Evolutionary conservation across 1,140 invertebrate genomes (phyloP).

Genomic region (Drosophila novamexicana): DNA sequence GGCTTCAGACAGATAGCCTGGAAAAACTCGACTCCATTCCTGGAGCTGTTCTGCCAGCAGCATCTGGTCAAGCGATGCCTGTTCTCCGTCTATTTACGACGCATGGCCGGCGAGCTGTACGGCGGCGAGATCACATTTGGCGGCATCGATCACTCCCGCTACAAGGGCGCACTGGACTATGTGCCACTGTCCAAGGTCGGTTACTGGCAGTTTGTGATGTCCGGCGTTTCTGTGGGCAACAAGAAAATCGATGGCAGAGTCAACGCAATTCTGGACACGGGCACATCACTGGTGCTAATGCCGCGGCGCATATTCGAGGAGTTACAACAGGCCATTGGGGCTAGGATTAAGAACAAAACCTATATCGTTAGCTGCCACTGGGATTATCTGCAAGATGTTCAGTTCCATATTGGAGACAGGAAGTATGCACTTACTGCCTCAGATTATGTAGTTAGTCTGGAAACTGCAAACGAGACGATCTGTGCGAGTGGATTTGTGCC

Average conservation of each 20-base stretch:
- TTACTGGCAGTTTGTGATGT: slow-evolving; percentile 76
- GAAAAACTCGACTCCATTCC: slow-evolving; percentile 95
- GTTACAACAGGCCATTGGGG: slow-evolving; percentile 31
- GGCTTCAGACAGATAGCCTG: slow-evolving; percentile 94
- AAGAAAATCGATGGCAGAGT: slow-evolving; percentile 76
- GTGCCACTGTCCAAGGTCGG: slow-evolving; percentile 55
- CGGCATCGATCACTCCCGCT: slow-evolving; percentile 51
- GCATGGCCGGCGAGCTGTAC: slow-evolving; percentile 87
- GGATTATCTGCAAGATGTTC: slow-evolving; percentile 23
- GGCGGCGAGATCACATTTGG: slow-evolving; percentile 70
- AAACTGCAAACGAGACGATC: background rate
- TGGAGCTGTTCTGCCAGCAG: slow-evolving; percentile 96
- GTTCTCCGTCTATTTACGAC: slow-evolving; percentile 95
- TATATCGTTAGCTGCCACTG: slow-evolving; percentile 23
- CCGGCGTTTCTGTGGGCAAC: slow-evolving; percentile 16
- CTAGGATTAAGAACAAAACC: background rate
- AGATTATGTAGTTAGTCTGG: slow-evolving; percentile 39
- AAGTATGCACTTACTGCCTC: slow-evolving; percentile 28
- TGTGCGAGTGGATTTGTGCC: slow-evolving; percentile 39
- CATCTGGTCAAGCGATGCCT: slow-evolving; percentile 90
- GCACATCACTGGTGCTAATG: slow-evolving; percentile 90
- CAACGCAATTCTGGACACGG: slow-evolving; percentile 90
- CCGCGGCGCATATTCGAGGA: slow-evolving; percentile 85
- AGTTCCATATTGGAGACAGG: slow-evolving; percentile 38
- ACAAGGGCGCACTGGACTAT: slow-evolving; percentile 59